Percentiles rank a stretch among this genome's conserved stretches.
Conservation (phyloP, 1,140 invertebrate genomes). For the Drosophila biarmipes region DNA sequence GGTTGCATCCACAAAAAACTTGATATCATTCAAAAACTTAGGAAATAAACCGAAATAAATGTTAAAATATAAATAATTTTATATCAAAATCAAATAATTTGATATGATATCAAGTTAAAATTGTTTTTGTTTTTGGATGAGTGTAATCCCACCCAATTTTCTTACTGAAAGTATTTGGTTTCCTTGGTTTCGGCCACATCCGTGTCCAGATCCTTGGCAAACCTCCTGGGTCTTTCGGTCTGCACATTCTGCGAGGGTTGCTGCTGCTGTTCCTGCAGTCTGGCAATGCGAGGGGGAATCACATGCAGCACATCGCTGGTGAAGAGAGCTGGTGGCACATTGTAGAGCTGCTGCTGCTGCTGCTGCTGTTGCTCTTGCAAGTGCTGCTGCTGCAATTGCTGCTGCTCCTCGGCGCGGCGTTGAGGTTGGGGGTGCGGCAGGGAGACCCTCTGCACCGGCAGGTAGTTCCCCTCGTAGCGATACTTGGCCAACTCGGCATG, state of each 20-base stretch:
- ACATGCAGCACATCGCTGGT: constrained; percentile 72
- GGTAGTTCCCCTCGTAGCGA: constrained; percentile 73
- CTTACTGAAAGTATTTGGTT: constrained; percentile 63
- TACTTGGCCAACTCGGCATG: constrained; percentile 72
- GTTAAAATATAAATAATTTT: neutral
- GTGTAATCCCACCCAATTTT: neutral
- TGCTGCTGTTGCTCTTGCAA: constrained; percentile 13
- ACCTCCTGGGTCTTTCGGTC: constrained; percentile 45
- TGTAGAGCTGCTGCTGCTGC: constrained; percentile 45
- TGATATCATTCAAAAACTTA: too few relatives aligned
- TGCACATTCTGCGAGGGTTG: constrained; percentile 29
- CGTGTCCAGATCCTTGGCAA: constrained; percentile 18
- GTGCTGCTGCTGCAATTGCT: constrained; percentile 22
- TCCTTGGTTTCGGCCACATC: constrained; percentile 56
- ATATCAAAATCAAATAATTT: too few relatives aligned
- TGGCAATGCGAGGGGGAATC: constrained; percentile 50
- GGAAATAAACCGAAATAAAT: neutral
- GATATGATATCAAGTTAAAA: too few relatives aligned
- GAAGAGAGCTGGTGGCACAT: constrained; percentile 65
- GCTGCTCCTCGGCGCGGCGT: constrained; percentile 29
- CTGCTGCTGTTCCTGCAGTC: constrained; percentile 42
- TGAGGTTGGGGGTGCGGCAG: constrained; percentile 24
- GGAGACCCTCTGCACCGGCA: constrained; percentile 50
- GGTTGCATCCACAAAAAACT: neutral
- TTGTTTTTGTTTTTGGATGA: too few relatives aligned